These are phyloP conservation scores for Anthrax anthrax DNA, from an alignment of 2,888 invertebrate species.

Conservation along the genomic window DNA sequence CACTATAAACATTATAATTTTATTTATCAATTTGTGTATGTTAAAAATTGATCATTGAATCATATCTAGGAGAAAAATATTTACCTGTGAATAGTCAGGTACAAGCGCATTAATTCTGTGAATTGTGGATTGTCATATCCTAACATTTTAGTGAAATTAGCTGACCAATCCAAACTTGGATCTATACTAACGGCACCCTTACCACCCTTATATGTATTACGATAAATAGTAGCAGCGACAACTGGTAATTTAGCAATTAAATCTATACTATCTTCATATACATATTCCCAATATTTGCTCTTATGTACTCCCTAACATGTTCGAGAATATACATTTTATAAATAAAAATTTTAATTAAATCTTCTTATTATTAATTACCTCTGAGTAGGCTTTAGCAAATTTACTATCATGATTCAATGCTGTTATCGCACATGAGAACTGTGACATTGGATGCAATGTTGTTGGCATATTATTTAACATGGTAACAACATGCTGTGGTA, in stretches of 20 bases:
- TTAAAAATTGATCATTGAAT: no score
- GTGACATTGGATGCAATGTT: conserved; percentile 73
- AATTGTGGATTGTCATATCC: conserved; percentile 60
- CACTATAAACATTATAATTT: conserved; percentile 26
- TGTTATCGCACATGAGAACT: conserved; percentile 66
- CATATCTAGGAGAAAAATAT: background rate
- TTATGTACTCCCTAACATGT: conserved; percentile 51
- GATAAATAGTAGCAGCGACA: conserved; percentile 73
- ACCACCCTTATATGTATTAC: conserved; percentile 52
- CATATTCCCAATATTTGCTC: conserved; percentile 60
- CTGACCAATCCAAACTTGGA: conserved; percentile 65
- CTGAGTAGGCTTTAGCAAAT: conserved; percentile 62
- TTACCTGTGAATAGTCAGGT: conserved; percentile 62
- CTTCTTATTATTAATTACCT: conserved; percentile 14
- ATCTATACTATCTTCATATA: conserved; percentile 76
- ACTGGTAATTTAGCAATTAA: conserved; percentile 77
- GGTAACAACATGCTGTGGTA: conserved; percentile 69
- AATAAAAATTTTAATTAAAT: conserved; percentile 18
- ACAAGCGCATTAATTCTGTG: conserved; percentile 70
- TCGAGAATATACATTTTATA: no score
- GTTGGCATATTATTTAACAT: conserved; percentile 71
- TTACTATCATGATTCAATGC: conserved; percentile 72
- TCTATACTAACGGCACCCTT: conserved; percentile 66
- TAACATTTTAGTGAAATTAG: conserved; percentile 69
- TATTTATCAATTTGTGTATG: no score